Evolutionary conservation across 1,140 invertebrate genomes (phyloP), one percentile per base, ranked within the genome.

Genomic region (Oncopodura yosiiana): DNA sequence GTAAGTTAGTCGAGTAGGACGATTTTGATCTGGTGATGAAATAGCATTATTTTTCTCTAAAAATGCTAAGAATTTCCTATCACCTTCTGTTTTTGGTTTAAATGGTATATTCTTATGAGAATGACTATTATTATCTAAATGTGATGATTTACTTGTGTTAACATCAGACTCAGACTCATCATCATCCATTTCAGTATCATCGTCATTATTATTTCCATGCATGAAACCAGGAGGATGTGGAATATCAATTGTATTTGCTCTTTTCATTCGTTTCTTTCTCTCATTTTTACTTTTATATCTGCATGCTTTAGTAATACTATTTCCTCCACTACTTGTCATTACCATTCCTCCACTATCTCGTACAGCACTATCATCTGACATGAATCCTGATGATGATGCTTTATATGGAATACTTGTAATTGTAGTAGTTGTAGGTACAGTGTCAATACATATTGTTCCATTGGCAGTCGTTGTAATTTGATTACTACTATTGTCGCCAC

Each of bases 161-260:
- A 16, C 11, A 21, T 49, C 55, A 18, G 37, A 26, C 16, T 63
- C 58, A 3, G 39, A 49, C 14, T 61, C 64, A 30, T 61, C 63
- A 23, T 68, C 66, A 36, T 65, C 64, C 9, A 60, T 65, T 18
- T 77, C 73, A 0, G 69, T 21, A 6, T 44, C 70, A 29, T 73
- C 73, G 32, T 72, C 72, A 52, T 77, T 74, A 38, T 69, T 70
- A 49, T 75, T 72, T 19, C 36, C 45, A n/a, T 58, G 62, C 76
- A 78, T 59, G 71, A 77, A 38, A 36, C 74, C 74, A 11, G 75
- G 66, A 0, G 79, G 81, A 66, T 84, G 84, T 1, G 85, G 84
- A 66, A 89, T 87, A 65, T 90, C 86, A 55, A 90, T 87, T 2
- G 86, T 90, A 54, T 90, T 90, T 0, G 86, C 86, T 21, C 87